These are phyloP conservation scores for Polypedilum vanderplanki DNA, from an alignment of 1,140 invertebrate genomes.

Conservation along the genomic window DNA sequence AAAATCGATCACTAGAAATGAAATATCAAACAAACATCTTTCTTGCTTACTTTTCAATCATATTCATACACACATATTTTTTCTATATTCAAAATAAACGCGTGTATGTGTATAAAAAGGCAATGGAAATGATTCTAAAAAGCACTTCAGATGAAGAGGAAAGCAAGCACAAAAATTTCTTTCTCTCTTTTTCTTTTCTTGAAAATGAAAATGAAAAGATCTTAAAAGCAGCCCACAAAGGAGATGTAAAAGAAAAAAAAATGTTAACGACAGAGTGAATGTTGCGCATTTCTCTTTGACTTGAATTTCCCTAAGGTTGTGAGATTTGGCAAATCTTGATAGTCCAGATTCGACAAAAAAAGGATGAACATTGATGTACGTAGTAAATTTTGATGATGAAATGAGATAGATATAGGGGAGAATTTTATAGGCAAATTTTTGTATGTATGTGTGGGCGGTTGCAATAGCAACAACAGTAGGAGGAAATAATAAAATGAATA, in stretches of 20 bases:
- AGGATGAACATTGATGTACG: not conserved
- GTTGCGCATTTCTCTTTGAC: no score
- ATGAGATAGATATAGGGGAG: not conserved
- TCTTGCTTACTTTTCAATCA: not conserved
- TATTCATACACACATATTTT: not conserved
- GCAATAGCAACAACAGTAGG: conserved; percentile 3
- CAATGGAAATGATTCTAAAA: not conserved
- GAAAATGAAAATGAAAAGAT: not conserved
- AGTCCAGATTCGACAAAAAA: not conserved
- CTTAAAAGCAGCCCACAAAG: not conserved
- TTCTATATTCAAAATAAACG: not conserved
- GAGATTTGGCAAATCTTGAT: no score
- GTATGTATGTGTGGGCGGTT: not conserved
- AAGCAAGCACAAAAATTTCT: not conserved
- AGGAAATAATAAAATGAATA: not conserved
- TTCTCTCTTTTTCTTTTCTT: not conserved
- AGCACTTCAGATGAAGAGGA: conserved; percentile 16
- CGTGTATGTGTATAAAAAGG: not conserved
- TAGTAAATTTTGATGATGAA: not conserved
- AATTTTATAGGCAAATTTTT: not conserved
- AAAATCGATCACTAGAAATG: not conserved
- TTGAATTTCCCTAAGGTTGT: no score
- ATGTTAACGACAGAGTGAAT: no score
- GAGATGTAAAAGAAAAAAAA: no score
- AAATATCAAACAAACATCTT: conserved; percentile 18